Evolutionary conservation across 2,888 invertebrate species (phyloP).

Genomic region (Diadegma fenestrale): DNA sequence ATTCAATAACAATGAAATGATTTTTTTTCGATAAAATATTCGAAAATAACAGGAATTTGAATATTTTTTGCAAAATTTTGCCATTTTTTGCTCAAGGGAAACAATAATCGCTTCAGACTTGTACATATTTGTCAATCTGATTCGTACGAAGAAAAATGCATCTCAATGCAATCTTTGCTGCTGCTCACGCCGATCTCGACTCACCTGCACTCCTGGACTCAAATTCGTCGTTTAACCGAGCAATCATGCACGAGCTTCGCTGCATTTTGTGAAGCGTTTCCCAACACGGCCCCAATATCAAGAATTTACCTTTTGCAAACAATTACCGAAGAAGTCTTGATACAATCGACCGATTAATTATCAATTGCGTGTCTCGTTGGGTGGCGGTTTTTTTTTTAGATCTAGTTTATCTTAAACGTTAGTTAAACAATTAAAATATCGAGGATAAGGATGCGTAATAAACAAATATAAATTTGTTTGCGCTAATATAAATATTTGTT

Average conservation of each 20-base stretch:
- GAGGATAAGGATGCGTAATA: constrained; percentile 73
- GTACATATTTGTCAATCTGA: constrained; percentile 64
- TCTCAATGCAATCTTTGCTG: constrained; percentile 24
- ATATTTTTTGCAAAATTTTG: too few relatives aligned
- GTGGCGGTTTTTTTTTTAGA: constrained; percentile 71
- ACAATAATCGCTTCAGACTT: constrained; percentile 47
- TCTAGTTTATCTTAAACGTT: constrained; percentile 67
- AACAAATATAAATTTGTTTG: constrained; percentile 42
- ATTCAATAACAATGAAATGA: too few relatives aligned
- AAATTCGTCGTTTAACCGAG: not conserved
- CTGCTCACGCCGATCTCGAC: not conserved
- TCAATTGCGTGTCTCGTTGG: constrained; percentile 74
- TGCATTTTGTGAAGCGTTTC: not conserved
- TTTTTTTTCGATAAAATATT: too few relatives aligned
- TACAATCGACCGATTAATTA: not conserved
- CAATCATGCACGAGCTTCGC: not conserved
- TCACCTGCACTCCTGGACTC: not conserved
- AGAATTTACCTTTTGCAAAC: not conserved
- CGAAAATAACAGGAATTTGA: too few relatives aligned
- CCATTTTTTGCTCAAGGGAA: too few relatives aligned
- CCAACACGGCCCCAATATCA: not conserved
- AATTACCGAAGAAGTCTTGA: not conserved
- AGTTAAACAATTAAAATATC: constrained; percentile 72
- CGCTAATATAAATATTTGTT: constrained; percentile 27
- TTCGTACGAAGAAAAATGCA: too few relatives aligned